Conservation (phyloP, 2,888 invertebrate species). For the Cephalotes varians region DNA sequence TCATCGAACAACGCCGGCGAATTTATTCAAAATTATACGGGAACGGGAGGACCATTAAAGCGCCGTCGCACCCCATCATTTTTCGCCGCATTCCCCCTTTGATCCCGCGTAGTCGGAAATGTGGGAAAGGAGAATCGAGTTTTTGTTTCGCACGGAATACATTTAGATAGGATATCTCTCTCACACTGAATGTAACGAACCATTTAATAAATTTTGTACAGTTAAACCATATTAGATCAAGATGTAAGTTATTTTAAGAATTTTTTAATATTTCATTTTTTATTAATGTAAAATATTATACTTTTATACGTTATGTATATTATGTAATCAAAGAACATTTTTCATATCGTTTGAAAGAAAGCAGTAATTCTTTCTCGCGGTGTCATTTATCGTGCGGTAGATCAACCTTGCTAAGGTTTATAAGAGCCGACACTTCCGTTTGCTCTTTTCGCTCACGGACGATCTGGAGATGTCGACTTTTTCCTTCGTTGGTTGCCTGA, state of each 20-base stretch:
- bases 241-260: not conserved
- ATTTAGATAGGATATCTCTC: not conserved
- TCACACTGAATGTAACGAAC: not conserved
- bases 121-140: constrained; percentile 10
- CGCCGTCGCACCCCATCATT: constrained; percentile 18
- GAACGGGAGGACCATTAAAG: constrained; percentile 13
- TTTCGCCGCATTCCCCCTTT: constrained; percentile 10
- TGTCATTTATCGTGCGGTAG: constrained; percentile 23
- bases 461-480: constrained; percentile 50
- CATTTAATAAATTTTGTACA: not conserved
- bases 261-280: not conserved
- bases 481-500: constrained; percentile 32
- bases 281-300: constrained; percentile 9
- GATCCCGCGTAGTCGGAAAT: not conserved
- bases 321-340: not conserved
- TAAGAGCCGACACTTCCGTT: constrained; percentile 52
- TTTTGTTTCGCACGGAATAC: constrained; percentile 12
- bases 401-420: constrained; percentile 30
- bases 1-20: constrained; percentile 26
- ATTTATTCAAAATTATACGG: constrained; percentile 45
- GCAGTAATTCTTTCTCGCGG: constrained; percentile 1
- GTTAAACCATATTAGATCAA: not conserved
- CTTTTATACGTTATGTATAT: not conserved
- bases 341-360: constrained; percentile 10
- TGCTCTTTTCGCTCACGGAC: constrained; percentile 36